Conservation (phyloP, 2,888 invertebrate species). For the Xestia xanthographa region DNA sequence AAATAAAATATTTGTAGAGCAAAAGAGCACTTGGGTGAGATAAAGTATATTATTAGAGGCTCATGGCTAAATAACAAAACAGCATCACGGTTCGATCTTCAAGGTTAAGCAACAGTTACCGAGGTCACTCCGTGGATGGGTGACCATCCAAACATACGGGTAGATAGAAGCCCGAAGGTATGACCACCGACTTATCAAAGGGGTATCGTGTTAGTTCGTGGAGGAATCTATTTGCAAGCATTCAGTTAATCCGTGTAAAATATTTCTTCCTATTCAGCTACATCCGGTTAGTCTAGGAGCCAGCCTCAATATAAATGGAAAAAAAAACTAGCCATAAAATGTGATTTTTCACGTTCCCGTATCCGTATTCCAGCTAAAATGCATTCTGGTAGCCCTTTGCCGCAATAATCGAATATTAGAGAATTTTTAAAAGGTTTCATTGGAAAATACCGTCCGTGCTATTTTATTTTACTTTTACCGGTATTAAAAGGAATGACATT, state of each 20-base stretch:
- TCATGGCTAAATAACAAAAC: too few relatives aligned
- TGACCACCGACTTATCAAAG: neutral
- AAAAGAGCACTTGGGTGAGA: neutral
- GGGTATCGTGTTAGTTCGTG: neutral
- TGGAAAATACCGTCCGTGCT: neutral
- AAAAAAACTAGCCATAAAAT: neutral
- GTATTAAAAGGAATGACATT: slow-evolving; percentile 19
- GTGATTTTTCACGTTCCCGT: neutral
- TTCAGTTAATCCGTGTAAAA: neutral
- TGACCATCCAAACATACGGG: neutral
- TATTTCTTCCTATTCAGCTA: neutral
- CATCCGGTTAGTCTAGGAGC: neutral
- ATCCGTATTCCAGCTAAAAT: slow-evolving; percentile 1
- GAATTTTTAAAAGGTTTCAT: slow-evolving; percentile 18
- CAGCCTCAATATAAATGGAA: too few relatives aligned
- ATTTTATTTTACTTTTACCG: slow-evolving; percentile 17
- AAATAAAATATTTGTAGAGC: neutral
- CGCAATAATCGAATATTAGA: slow-evolving; percentile 18
- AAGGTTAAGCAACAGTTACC: neutral
- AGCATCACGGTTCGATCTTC: too few relatives aligned
- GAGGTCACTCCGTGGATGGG: neutral
- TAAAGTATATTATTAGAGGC: neutral
- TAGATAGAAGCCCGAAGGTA: neutral
- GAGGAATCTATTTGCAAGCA: neutral
- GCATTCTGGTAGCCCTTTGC: neutral